phyloP scores from a whole-genome alignment of 2,797 vertebrate genomes.

The Xiphorhynchus erythropygius region DNA sequence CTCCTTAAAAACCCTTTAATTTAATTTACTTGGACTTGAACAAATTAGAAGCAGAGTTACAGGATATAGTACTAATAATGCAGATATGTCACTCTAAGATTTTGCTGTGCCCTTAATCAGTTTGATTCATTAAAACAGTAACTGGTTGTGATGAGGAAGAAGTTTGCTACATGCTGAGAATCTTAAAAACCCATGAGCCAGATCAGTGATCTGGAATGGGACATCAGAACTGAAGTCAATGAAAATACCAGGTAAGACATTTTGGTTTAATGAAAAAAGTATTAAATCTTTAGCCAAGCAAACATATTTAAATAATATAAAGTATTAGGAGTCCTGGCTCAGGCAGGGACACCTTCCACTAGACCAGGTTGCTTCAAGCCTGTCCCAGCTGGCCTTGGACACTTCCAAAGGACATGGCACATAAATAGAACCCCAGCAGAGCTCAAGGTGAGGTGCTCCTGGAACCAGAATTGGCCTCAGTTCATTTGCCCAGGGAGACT shows the following conservation, averaged over 20 bases:
- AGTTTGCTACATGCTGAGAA: neutral
- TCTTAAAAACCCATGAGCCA: neutral
- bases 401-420: rapidly evolving
- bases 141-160: neutral
- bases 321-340: neutral
- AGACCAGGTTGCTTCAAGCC: neutral
- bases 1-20: neutral
- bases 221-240: neutral
- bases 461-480: neutral
- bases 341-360: neutral
- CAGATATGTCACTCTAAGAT: neutral
- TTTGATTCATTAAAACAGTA: neutral
- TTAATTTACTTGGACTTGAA: neutral
- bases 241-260: neutral
- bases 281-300: neutral
- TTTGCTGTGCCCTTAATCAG: neutral
- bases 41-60: constrained; percentile 14
- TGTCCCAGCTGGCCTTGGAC: neutral
- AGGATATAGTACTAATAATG: neutral
- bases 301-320: neutral
- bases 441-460: neutral
- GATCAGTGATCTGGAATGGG: neutral
- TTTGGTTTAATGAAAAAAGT: neutral
- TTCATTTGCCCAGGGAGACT: neutral
- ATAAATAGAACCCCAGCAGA: neutral